phyloP scores from a whole-genome alignment of 2,888 invertebrate species.

The Drosophila lutescens region DNA sequence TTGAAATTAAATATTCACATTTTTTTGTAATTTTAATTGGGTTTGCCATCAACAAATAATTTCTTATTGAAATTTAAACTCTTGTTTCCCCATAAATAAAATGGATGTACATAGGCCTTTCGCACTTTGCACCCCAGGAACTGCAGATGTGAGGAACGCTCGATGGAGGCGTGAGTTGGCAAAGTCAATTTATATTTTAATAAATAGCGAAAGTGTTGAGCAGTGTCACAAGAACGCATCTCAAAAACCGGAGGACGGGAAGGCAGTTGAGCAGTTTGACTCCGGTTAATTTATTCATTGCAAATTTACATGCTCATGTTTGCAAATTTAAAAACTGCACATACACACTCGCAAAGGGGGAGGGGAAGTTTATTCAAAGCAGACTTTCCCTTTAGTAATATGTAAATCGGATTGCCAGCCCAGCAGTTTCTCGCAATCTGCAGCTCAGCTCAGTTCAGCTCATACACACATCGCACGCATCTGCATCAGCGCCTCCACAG shows the following conservation, averaged over 20 bases:
- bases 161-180: constrained; percentile 1
- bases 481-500: constrained; percentile 60
- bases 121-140: not conserved
- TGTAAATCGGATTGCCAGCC: constrained; percentile 71
- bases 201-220: constrained; percentile 78
- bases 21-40: not conserved
- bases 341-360: constrained; percentile 24
- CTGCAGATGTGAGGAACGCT: constrained; percentile 1
- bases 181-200: constrained; percentile 70
- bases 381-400: constrained; percentile 74
- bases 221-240: constrained; percentile 34
- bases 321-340: constrained; percentile 77
- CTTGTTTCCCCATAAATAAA: not conserved
- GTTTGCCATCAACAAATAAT: not conserved
- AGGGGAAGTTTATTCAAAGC: constrained; percentile 74
- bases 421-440: constrained; percentile 18
- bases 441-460: constrained; percentile 11
- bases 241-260: not conserved
- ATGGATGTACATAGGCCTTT: not conserved
- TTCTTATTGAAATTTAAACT: not conserved
- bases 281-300: constrained; percentile 75
- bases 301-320: constrained; percentile 79
- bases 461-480: constrained; percentile 36
- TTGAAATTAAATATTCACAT: too few relatives aligned
- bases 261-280: constrained; percentile 24